These are phyloP conservation scores for Apteryx owenii DNA, from an alignment of 2,113 vertebrate species.

Conservation along the genomic window DNA sequence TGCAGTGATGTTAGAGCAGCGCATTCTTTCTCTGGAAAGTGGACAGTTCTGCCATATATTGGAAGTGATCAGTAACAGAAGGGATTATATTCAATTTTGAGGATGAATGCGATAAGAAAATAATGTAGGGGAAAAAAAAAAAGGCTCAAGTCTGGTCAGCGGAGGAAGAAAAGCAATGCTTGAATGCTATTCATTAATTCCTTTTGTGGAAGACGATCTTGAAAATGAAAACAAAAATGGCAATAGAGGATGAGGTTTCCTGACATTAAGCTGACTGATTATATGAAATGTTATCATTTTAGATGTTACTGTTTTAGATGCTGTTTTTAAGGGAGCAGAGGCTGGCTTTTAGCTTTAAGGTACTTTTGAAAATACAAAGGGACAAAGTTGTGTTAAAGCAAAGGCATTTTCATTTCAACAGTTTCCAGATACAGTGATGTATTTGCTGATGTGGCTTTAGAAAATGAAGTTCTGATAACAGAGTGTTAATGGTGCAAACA, in stretches of 20 bases:
- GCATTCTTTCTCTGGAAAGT: fast-evolving
- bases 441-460: background rate
- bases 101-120: background rate
- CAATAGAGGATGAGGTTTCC: background rate
- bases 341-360: background rate
- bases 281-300: fast-evolving
- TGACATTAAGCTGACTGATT: background rate
- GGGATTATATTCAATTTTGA: background rate
- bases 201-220: background rate
- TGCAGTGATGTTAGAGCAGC: background rate
- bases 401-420: fast-evolving
- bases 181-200: background rate
- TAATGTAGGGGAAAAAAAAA: background rate
- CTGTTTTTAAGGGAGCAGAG: background rate
- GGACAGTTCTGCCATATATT: background rate
- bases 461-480: fast-evolving
- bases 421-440: fast-evolving
- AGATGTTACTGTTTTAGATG: too few relatives aligned
- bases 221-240: background rate
- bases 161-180: background rate
- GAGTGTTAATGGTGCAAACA: background rate
- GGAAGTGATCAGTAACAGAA: background rate
- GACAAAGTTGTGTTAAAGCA: background rate
- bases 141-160: background rate
- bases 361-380: background rate